Percentiles rank a stretch among this genome's conserved stretches.
These are phyloP conservation scores for Cacatua alba DNA, from an alignment of 2,113 vertebrate species.

Conservation along the genomic window DNA sequence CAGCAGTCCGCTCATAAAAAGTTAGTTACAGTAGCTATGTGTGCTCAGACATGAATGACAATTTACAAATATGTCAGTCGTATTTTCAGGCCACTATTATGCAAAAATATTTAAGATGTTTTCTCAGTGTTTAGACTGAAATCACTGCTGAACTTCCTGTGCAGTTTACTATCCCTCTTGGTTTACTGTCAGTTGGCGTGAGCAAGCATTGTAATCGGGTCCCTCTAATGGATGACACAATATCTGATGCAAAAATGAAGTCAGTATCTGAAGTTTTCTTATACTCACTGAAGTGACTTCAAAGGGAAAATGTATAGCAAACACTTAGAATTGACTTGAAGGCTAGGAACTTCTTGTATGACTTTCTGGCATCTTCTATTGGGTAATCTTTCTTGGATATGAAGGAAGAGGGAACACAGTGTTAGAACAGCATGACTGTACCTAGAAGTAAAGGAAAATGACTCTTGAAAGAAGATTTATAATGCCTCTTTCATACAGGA, in stretches of 20 bases:
- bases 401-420: not conserved
- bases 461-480: not conserved
- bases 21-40: not conserved
- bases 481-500: not conserved
- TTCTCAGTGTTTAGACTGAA: not conserved
- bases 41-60: not conserved
- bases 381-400: accelerated
- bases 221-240: not conserved
- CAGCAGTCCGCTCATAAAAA: not conserved
- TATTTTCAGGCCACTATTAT: not conserved
- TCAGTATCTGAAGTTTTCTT: not conserved
- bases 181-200: not conserved
- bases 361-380: not conserved
- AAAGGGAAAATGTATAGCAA: not conserved
- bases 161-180: not conserved
- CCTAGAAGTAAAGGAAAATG: not conserved
- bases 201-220: not conserved
- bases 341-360: not conserved
- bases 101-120: not conserved
- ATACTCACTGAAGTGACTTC: not conserved
- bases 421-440: not conserved
- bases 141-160: not conserved
- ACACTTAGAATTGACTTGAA: not conserved
- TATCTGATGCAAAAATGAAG: not conserved
- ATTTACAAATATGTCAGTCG: not conserved